phyloP scores from a whole-genome alignment of 2,888 invertebrate species.

The Philhelius pedissequus region DNA sequence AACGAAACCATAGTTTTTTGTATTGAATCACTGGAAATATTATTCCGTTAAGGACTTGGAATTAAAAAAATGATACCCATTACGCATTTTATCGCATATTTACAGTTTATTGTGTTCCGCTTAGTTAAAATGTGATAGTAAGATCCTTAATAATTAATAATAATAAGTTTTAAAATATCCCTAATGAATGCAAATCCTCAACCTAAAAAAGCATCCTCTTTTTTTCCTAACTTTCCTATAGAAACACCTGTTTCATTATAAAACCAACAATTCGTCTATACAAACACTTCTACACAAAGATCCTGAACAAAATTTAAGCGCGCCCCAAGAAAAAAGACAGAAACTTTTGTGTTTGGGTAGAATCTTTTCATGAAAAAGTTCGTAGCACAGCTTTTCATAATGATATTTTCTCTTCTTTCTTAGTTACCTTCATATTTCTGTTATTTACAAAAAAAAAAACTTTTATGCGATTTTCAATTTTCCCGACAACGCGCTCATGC shows the following conservation, averaged over 20 bases:
- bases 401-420: slow-evolving; percentile 33
- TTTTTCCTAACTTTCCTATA: not conserved
- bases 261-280: not conserved
- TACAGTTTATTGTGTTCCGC: not conserved
- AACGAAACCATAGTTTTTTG: too few relatives aligned
- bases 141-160: not conserved
- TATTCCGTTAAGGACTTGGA: too few relatives aligned
- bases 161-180: not conserved
- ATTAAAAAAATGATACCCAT: too few relatives aligned
- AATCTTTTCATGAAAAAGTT: slow-evolving; percentile 41
- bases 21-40: too few relatives aligned
- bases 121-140: not conserved
- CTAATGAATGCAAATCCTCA: slow-evolving; percentile 12
- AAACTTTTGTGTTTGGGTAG: not conserved
- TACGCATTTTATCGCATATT: not conserved
- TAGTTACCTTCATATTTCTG: slow-evolving; percentile 35
- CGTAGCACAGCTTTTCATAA: slow-evolving; percentile 56
- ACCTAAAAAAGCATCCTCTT: not conserved
- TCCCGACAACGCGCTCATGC: slow-evolving; percentile 21
- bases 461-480: slow-evolving; percentile 58
- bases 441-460: slow-evolving; percentile 54
- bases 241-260: slow-evolving; percentile 36
- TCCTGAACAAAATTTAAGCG: slow-evolving; percentile 21
- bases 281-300: not conserved
- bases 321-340: not conserved